Percentiles rank a stretch among this genome's conserved stretches.
These are phyloP conservation scores for Anguilla megastoma DNA, from an alignment of 2,797 vertebrate species.

Conservation along the genomic window DNA sequence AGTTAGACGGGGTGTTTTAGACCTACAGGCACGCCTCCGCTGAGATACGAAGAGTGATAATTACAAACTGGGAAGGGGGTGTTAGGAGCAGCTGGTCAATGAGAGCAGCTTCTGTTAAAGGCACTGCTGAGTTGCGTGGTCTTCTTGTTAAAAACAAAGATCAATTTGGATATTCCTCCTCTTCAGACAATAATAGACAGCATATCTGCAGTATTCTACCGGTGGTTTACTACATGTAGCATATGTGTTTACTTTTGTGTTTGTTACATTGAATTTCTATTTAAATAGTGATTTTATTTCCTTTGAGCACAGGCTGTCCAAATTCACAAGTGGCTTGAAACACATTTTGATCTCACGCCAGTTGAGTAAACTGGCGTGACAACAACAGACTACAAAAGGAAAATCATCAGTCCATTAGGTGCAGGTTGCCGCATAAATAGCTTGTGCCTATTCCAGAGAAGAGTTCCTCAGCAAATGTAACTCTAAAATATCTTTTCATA, in stretches of 20 bases:
- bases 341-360: not conserved
- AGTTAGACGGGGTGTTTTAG: constrained; percentile 18
- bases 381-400: constrained; percentile 4
- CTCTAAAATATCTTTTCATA: constrained; percentile 16
- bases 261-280: not conserved
- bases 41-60: constrained; percentile 39
- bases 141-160: not conserved
- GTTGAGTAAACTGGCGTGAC: not conserved
- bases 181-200: not conserved
- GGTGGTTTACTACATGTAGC: not conserved
- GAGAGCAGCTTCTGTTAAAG: constrained; percentile 13
- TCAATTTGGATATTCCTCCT: not conserved
- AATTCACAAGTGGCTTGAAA: not conserved
- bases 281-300: not conserved
- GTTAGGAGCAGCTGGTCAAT: constrained; percentile 37
- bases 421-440: not conserved
- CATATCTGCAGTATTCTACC: not conserved
- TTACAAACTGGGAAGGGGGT: constrained; percentile 36
- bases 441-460: not conserved
- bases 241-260: not conserved
- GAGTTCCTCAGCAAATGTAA: constrained; percentile 13
- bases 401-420: not conserved
- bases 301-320: not conserved
- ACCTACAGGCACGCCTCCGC: constrained; percentile 3
- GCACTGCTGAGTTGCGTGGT: not conserved